Percentiles rank a stretch among this genome's conserved stretches.
Conservation (phyloP, 1,140 invertebrate species). For the Micrasema longulum region DNA sequence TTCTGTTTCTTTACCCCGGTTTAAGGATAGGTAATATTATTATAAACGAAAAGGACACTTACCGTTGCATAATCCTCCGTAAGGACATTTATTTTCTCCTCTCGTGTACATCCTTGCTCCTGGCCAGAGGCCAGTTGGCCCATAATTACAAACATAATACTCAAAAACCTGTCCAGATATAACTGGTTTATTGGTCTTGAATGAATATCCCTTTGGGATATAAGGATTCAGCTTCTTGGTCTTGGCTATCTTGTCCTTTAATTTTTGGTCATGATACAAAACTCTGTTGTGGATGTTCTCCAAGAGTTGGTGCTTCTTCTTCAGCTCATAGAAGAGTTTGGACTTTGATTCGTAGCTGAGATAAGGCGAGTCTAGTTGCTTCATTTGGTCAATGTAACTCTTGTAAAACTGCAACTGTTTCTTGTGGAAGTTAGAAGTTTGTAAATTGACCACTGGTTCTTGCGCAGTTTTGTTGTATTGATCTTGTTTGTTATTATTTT, state of each 20-base stretch:
- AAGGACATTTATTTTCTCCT: conserved; percentile 43
- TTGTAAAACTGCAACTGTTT: conserved; percentile 43
- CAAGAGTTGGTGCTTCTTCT: conserved; percentile 38
- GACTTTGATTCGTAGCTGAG: conserved; percentile 29
- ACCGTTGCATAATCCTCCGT: conserved; percentile 42
- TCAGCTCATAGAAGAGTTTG: conserved; percentile 35
- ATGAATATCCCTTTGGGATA: conserved; percentile 39
- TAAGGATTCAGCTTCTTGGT: conserved; percentile 48
- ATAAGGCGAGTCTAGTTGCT: conserved; percentile 6
- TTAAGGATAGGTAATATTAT: too few relatives aligned
- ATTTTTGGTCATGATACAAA: conserved; percentile 41
- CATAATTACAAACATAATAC: conserved; percentile 63
- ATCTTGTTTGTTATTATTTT: conserved; percentile 9
- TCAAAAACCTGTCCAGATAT: conserved; percentile 46
- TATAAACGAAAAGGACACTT: too few relatives aligned
- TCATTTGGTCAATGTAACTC: conserved; percentile 37
- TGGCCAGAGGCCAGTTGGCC: conserved; percentile 60
- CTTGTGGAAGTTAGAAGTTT: conserved; percentile 28
- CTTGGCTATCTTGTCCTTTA: conserved; percentile 40
- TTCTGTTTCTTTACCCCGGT: too few relatives aligned
- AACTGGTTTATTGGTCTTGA: conserved; percentile 34
- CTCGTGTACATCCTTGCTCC: conserved; percentile 49
- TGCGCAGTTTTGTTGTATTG: not conserved
- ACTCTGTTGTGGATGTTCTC: conserved; percentile 41
- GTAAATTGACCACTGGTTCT: conserved; percentile 8